phyloP scores from a whole-genome alignment of 2,888 invertebrate genomes.

The Monopis laevigella region DNA sequence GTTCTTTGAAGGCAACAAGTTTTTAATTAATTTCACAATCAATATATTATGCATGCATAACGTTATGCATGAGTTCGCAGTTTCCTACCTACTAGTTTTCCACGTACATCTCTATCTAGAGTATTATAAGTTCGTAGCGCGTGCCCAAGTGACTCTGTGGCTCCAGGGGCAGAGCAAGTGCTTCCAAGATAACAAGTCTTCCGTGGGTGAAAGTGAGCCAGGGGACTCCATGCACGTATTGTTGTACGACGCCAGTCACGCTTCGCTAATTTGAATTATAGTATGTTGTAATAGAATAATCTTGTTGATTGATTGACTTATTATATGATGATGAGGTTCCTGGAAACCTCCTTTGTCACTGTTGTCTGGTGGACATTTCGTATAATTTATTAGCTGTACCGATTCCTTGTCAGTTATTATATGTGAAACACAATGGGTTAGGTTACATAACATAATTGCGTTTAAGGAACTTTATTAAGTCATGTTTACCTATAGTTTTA shows the following conservation, averaged over 20 bases:
- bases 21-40: too few relatives aligned
- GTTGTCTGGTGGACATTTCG: slow-evolving; percentile 14
- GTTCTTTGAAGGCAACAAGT: too few relatives aligned
- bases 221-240: slow-evolving; percentile 33
- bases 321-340: slow-evolving; percentile 47
- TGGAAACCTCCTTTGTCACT: slow-evolving; percentile 42
- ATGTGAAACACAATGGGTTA: too few relatives aligned
- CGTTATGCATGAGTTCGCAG: too few relatives aligned
- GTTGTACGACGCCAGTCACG: slow-evolving; percentile 44
- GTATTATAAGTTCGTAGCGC: too few relatives aligned
- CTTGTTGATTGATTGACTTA: slow-evolving; percentile 51
- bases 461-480: too few relatives aligned
- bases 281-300: slow-evolving; percentile 46
- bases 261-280: slow-evolving; percentile 46
- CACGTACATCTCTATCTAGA: too few relatives aligned
- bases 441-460: too few relatives aligned
- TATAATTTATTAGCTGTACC: slow-evolving; percentile 5
- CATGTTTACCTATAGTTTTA: too few relatives aligned
- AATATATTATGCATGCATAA: too few relatives aligned
- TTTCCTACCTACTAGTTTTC: too few relatives aligned
- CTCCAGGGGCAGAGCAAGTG: slow-evolving; percentile 18
- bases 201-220: slow-evolving; percentile 41
- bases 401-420: too few relatives aligned
- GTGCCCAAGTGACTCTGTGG: not conserved
- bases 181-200: slow-evolving; percentile 26